Evolutionary conservation across 1,140 invertebrate species (phyloP).

Genomic region (Sweltsa coloradensis): DNA sequence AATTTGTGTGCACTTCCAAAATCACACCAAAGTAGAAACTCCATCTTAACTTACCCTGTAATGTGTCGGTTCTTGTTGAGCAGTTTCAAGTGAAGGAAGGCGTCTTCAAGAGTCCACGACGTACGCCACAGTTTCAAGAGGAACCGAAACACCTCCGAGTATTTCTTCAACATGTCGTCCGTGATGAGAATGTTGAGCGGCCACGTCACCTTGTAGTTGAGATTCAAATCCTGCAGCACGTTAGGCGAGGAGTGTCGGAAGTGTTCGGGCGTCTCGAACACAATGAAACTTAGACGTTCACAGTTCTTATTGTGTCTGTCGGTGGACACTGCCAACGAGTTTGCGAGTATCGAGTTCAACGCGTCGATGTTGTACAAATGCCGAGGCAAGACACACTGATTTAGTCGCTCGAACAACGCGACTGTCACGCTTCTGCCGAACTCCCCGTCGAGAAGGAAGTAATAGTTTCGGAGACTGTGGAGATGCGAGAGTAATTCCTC

Average conservation of each 20-base stretch:
- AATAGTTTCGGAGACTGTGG: slow-evolving; percentile 54
- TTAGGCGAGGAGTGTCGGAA: slow-evolving; percentile 48
- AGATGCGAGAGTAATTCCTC: slow-evolving; percentile 53
- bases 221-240: slow-evolving; percentile 45
- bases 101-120: slow-evolving; percentile 53
- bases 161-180: slow-evolving; percentile 48
- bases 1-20: too few species aligned
- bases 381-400: slow-evolving; percentile 42
- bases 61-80: too few species aligned
- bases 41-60: too few species aligned
- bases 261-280: slow-evolving; percentile 35
- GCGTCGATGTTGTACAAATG: slow-evolving; percentile 53
- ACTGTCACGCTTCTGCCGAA: slow-evolving; percentile 54
- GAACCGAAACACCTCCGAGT: slow-evolving; percentile 60
- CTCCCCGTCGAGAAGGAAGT: slow-evolving; percentile 63
- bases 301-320: slow-evolving; percentile 27
- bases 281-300: slow-evolving; percentile 24
- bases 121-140: slow-evolving; percentile 59
- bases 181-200: slow-evolving; percentile 64
- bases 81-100: slow-evolving; percentile 45
- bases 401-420: slow-evolving; percentile 48
- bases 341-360: slow-evolving; percentile 50
- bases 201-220: slow-evolving; percentile 59
- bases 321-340: slow-evolving; percentile 37
- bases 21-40: too few species aligned